Percentiles rank a stretch among this genome's conserved stretches.
These are phyloP conservation scores for Rachycentron canadum DNA, from an alignment of 2,797 vertebrate genomes.

Conservation along the genomic window DNA sequence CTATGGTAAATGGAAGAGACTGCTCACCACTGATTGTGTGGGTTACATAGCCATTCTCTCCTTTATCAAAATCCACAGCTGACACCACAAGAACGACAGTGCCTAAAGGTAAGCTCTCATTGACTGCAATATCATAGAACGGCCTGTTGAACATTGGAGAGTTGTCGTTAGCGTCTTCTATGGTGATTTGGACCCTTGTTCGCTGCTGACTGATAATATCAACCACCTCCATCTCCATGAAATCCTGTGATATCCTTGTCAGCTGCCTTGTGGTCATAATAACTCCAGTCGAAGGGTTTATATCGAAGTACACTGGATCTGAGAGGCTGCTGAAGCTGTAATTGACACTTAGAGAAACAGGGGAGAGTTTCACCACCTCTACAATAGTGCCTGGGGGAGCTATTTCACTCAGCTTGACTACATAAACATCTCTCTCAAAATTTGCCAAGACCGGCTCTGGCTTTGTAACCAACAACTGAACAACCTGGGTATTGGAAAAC, in stretches of 20 bases:
- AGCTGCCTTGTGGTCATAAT: conserved; percentile 89
- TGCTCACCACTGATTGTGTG: conserved; percentile 90
- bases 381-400: conserved; percentile 92
- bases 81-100: conserved; percentile 89
- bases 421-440: conserved; percentile 93
- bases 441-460: conserved; percentile 84
- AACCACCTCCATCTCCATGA: conserved; percentile 91
- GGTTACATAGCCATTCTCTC: conserved; percentile 93
- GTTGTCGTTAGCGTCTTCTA: conserved; percentile 92
- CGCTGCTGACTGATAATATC: conserved; percentile 89
- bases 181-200: conserved; percentile 88
- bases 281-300: conserved; percentile 93
- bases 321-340: conserved; percentile 89
- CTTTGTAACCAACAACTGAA: conserved; percentile 89
- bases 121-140: conserved; percentile 89
- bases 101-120: conserved; percentile 90
- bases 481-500: conserved; percentile 89
- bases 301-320: conserved; percentile 88
- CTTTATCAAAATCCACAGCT: conserved; percentile 91
- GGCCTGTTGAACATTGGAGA: conserved; percentile 90
- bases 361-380: conserved; percentile 89
- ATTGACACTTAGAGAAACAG: conserved; percentile 86
- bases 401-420: conserved; percentile 92
- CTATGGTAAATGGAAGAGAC: conserved; percentile 90
- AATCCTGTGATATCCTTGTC: conserved; percentile 85